Evolutionary conservation across 2,797 vertebrate species (phyloP).

Genomic region (Danio choprae): DNA sequence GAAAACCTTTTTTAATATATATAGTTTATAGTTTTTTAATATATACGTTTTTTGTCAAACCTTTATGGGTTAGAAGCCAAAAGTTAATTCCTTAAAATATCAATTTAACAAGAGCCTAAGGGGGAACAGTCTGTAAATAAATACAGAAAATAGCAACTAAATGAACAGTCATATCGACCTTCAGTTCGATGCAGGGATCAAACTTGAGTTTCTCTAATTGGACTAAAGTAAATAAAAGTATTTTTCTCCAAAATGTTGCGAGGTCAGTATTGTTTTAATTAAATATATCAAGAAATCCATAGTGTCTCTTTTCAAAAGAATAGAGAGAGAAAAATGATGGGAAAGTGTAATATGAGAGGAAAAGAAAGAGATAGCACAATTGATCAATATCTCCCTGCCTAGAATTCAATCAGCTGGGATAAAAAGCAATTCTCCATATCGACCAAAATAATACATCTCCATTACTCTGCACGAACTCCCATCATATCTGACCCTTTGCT

Average conservation of each 20-base stretch:
- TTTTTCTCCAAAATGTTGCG: neutral
- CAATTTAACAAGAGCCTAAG: neutral
- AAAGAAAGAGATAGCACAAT: constrained; percentile 49
- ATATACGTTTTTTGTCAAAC: neutral
- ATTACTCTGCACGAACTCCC: constrained; percentile 51
- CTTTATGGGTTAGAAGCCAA: neutral
- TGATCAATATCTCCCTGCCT: constrained; percentile 60
- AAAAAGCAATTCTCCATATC: constrained; percentile 62
- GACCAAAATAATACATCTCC: constrained; percentile 61
- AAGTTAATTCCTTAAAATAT: neutral
- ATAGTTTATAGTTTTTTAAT: no score
- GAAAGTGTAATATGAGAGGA: constrained; percentile 16
- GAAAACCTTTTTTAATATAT: no score
- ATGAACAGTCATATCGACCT: neutral
- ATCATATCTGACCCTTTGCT: constrained; percentile 47
- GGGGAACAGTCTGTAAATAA: neutral
- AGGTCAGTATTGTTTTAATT: constrained; percentile 43
- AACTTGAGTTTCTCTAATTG: constrained; percentile 34
- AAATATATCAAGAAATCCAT: constrained; percentile 47
- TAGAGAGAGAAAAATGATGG: constrained; percentile 13
- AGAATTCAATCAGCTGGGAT: constrained; percentile 62
- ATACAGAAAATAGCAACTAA: neutral
- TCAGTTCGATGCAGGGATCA: constrained; percentile 13
- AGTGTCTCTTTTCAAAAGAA: constrained; percentile 13
- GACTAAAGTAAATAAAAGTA: neutral